Conservation (phyloP, 2,888 invertebrate species). For the Lamproptera curius region DNA sequence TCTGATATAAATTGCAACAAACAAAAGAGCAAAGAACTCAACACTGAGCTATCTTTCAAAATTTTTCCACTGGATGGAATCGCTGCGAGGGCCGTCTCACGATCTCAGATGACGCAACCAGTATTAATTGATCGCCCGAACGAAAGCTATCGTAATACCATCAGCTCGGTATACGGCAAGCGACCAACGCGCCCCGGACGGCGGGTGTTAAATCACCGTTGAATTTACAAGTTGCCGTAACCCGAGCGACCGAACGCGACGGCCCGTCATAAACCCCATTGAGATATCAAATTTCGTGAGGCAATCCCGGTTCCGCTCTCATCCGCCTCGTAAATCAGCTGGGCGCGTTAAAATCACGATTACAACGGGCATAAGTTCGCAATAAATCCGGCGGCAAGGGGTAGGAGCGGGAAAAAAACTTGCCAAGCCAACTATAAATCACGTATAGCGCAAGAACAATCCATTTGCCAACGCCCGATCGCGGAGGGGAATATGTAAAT, state of each 20-base stretch:
- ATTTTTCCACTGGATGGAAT: too few species aligned
- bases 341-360: slow-evolving; percentile 73
- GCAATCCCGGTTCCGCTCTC: slow-evolving; percentile 53
- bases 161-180: not conserved
- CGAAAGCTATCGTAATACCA: too few species aligned
- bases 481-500: slow-evolving; percentile 60
- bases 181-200: not conserved
- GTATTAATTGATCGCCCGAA: too few species aligned
- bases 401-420: slow-evolving; percentile 41
- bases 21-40: too few species aligned
- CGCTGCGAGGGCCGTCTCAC: too few species aligned
- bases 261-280: slow-evolving; percentile 65
- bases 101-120: too few species aligned
- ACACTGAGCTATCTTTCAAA: too few species aligned
- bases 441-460: slow-evolving; percentile 57
- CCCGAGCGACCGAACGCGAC: slow-evolving; percentile 39
- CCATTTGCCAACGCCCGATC: slow-evolving; percentile 64
- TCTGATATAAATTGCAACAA: not conserved
- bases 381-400: slow-evolving; percentile 67
- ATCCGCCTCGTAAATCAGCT: slow-evolving; percentile 65
- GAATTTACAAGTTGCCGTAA: slow-evolving; percentile 19
- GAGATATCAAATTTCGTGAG: slow-evolving; percentile 75
- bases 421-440: slow-evolving; percentile 46
- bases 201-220: not conserved
- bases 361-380: slow-evolving; percentile 71